Percentiles rank a stretch among this genome's conserved stretches.
These are phyloP conservation scores for Bombyx mandarina DNA, from an alignment of 1,140 invertebrate species.

Conservation along the genomic window DNA sequence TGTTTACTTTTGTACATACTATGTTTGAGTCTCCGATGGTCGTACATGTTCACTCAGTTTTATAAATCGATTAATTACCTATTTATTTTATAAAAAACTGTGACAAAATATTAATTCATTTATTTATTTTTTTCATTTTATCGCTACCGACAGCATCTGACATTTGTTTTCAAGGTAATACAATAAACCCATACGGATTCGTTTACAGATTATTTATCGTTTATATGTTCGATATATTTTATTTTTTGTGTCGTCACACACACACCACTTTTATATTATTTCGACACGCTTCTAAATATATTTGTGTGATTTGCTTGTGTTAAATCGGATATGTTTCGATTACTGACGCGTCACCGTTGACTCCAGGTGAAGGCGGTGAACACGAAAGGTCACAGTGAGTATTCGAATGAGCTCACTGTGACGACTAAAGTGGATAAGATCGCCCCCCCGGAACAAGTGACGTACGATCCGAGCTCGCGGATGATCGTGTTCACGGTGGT, in stretches of 20 bases:
- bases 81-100: background rate
- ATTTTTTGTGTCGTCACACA: conserved; percentile 19
- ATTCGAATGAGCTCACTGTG: conserved; percentile 83
- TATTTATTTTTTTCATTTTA: conserved; percentile 50
- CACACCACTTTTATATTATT: conserved; percentile 5
- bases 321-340: no score
- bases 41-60: no score
- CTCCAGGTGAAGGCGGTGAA: conserved; percentile 86
- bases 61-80: no score
- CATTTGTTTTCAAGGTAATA: conserved; percentile 69
- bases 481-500: conserved; percentile 83
- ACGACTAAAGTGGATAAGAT: conserved; percentile 89
- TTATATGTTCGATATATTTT: conserved; percentile 10
- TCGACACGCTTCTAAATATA: conserved; percentile 3
- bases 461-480: conserved; percentile 83
- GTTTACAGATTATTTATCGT: conserved; percentile 1
- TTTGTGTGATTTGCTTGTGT: background rate
- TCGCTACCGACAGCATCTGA: conserved; percentile 68
- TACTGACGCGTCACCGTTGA: conserved; percentile 1
- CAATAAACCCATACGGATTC: conserved; percentile 10
- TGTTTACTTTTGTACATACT: no score
- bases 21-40: no score
- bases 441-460: conserved; percentile 83
- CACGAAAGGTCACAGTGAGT: conserved; percentile 86
- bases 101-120: conserved; percentile 8